Evolutionary conservation across 2,888 invertebrate species (phyloP).

Genomic region (Platycheirus rosarum): DNA sequence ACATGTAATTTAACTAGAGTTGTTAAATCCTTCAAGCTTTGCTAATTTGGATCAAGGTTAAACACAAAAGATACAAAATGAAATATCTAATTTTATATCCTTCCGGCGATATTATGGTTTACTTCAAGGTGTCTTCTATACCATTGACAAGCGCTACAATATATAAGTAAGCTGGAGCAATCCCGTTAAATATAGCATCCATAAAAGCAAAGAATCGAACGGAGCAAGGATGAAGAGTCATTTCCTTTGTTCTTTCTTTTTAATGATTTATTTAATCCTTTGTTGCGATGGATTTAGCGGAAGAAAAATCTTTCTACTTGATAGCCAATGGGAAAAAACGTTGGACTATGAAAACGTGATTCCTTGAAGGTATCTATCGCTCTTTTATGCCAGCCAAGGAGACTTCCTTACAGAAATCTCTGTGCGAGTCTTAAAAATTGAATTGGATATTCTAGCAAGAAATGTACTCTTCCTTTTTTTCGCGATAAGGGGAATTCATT

Average conservation of each 20-base stretch:
- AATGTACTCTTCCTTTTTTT: not conserved
- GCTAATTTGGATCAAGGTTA: slow-evolving; percentile 10
- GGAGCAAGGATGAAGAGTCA: slow-evolving; percentile 4
- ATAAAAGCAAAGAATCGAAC: not conserved
- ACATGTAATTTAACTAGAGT: not conserved
- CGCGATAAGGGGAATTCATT: slow-evolving; percentile 17
- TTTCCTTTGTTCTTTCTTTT: slow-evolving; percentile 14
- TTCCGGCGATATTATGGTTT: not conserved
- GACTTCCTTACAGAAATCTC: not conserved
- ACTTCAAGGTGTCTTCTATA: slow-evolving; percentile 2
- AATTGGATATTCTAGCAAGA: no score
- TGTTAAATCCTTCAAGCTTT: slow-evolving; percentile 3
- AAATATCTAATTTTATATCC: slow-evolving; percentile 14
- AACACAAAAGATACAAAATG: not conserved
- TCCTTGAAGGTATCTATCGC: slow-evolving; percentile 7
- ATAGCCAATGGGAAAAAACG: slow-evolving; percentile 13
- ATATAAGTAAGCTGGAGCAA: not conserved
- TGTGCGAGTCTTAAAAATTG: not conserved
- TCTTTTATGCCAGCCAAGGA: no score
- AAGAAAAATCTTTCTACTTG: slow-evolving; percentile 1
- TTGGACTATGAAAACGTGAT: not conserved
- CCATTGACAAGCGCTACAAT: slow-evolving; percentile 6
- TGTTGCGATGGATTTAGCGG: not conserved
- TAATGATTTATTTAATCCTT: slow-evolving; percentile 22
- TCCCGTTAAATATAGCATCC: not conserved